These are phyloP conservation scores for Bambusicola thoracicus DNA, from an alignment of 2,113 vertebrate species.

Conservation along the genomic window DNA sequence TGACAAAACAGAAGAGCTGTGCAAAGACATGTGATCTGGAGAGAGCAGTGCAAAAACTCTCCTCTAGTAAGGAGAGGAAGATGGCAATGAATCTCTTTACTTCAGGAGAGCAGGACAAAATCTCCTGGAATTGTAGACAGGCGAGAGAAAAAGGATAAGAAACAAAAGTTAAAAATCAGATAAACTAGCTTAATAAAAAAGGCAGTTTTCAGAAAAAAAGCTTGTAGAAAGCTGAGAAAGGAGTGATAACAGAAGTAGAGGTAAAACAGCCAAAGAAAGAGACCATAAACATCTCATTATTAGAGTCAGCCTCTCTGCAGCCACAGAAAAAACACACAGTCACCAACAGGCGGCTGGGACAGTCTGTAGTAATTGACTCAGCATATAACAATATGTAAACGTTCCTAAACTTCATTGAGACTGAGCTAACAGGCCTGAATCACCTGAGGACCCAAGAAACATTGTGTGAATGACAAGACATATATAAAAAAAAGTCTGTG, in stretches of 20 bases:
- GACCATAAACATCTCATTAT: background rate
- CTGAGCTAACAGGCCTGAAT: background rate
- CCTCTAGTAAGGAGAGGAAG: background rate
- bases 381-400: background rate
- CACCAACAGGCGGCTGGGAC: background rate
- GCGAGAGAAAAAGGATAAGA: background rate
- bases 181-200: background rate
- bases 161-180: background rate
- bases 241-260: background rate
- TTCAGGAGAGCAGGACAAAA: background rate
- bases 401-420: background rate
- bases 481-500: background rate
- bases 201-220: background rate
- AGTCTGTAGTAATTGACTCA: background rate
- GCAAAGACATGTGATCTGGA: conserved; percentile 38
- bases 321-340: background rate
- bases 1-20: conserved; percentile 61
- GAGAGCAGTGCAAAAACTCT: conserved; percentile 9
- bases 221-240: background rate
- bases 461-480: background rate
- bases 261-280: background rate
- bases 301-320: background rate
- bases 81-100: conserved; percentile 12
- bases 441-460: background rate
- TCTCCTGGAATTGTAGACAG: background rate